phyloP scores from a whole-genome alignment of 2,888 invertebrate genomes.

The Agonopterix alstromeriana region DNA sequence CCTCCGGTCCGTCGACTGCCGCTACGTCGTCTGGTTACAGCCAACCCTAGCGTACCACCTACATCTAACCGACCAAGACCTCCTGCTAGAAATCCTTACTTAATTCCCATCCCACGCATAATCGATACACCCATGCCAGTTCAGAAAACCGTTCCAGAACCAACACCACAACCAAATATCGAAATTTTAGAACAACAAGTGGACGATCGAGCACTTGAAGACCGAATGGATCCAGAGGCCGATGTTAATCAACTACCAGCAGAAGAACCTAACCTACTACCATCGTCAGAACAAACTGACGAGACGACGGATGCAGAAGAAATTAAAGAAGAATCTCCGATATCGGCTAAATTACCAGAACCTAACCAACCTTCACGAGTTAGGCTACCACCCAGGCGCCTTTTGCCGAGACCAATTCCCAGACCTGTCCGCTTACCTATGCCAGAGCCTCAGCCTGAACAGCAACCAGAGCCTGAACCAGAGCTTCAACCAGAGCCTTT shows the following conservation, averaged over 20 bases:
- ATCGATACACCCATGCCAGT: neutral
- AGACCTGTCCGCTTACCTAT: neutral
- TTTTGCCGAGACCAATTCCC: neutral
- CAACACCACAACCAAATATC: neutral
- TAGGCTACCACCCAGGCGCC: neutral
- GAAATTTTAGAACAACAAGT: too few species aligned
- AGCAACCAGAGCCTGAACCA: neutral
- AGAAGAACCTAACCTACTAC: too few species aligned
- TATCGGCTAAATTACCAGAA: neutral
- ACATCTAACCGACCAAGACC: neutral
- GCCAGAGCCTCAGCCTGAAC: conserved; percentile 1
- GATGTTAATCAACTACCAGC: too few species aligned
- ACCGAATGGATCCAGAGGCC: too few species aligned
- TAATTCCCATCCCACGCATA: too few species aligned
- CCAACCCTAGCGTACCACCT: neutral
- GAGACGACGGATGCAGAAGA: too few species aligned
- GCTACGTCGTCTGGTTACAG: neutral
- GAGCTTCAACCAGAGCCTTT: neutral
- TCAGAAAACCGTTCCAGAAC: neutral
- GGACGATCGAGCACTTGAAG: too few species aligned
- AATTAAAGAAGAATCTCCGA: neutral
- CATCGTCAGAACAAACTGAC: too few species aligned
- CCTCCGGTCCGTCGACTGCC: too few species aligned
- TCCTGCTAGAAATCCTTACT: too few species aligned
- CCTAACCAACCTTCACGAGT: neutral